phyloP scores from a whole-genome alignment of 2,113 vertebrate species.

The Taxidea taxus region DNA sequence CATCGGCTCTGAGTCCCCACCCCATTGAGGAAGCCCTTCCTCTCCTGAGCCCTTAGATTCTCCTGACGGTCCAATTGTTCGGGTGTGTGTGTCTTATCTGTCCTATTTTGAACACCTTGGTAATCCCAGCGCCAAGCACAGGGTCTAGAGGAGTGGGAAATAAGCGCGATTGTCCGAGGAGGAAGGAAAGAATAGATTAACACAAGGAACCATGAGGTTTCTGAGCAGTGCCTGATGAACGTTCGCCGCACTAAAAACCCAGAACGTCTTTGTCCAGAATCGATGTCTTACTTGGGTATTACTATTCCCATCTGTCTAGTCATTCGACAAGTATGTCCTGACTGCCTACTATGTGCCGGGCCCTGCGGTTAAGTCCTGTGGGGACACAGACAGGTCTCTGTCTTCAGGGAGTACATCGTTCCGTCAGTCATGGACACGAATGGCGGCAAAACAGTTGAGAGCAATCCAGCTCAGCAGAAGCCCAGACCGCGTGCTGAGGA shows the following conservation, averaged over 20 bases:
- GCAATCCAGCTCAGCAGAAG: neutral
- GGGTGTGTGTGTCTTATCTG: neutral
- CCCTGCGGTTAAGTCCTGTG: neutral
- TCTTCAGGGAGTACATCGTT: conserved; percentile 36
- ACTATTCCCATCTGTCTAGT: neutral
- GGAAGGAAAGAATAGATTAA: neutral
- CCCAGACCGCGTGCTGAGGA: neutral
- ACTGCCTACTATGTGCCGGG: neutral
- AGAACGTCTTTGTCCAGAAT: neutral
- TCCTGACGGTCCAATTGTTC: neutral
- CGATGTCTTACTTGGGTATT: neutral
- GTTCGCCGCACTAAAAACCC: neutral
- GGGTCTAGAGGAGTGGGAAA: neutral
- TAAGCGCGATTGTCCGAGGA: neutral
- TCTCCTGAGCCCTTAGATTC: conserved; percentile 1
- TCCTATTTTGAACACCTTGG: neutral
- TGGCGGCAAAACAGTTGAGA: neutral
- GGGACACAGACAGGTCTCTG: neutral
- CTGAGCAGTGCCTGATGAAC: neutral
- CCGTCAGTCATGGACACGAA: conserved; percentile 9
- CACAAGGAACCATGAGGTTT: neutral
- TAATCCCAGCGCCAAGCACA: neutral
- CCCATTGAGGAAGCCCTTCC: neutral
- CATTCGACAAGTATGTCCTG: neutral
- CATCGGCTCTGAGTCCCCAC: neutral